These are phyloP conservation scores for Lasiurus cinereus DNA, from an alignment of 2,113 vertebrate genomes.

Conservation along the genomic window DNA sequence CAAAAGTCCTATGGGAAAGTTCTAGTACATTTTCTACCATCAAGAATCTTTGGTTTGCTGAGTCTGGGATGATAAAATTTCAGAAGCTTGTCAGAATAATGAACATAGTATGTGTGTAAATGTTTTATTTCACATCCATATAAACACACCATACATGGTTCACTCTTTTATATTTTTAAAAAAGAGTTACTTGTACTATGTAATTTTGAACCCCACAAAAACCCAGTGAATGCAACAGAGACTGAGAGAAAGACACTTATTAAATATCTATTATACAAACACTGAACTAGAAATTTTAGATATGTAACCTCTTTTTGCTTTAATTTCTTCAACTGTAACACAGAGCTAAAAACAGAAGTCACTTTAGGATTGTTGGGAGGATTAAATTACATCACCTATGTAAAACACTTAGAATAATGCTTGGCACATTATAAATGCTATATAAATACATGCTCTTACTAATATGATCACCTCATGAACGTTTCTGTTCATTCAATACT, in stretches of 20 bases:
- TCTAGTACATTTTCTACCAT: neutral
- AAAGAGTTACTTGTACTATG: neutral
- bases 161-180: neutral
- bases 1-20: neutral
- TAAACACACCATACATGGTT: neutral
- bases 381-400: neutral
- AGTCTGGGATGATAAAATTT: neutral
- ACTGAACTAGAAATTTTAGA: neutral
- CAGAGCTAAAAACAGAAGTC: neutral
- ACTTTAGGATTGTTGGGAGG: neutral
- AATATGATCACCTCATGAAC: neutral
- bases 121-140: neutral
- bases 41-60: neutral
- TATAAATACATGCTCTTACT: constrained; percentile 8
- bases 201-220: constrained; percentile 49
- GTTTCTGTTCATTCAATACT: neutral
- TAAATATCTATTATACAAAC: neutral
- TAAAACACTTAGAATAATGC: constrained; percentile 7
- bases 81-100: constrained; percentile 18
- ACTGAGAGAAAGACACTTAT: neutral
- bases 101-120: neutral
- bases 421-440: neutral
- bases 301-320: neutral
- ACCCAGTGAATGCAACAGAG: neutral
- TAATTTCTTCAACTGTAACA: constrained; percentile 13